Base-by-base conservation (phyloP, 1,140 invertebrate genomes). In the Pseudomyrmex gracilis region DNA sequence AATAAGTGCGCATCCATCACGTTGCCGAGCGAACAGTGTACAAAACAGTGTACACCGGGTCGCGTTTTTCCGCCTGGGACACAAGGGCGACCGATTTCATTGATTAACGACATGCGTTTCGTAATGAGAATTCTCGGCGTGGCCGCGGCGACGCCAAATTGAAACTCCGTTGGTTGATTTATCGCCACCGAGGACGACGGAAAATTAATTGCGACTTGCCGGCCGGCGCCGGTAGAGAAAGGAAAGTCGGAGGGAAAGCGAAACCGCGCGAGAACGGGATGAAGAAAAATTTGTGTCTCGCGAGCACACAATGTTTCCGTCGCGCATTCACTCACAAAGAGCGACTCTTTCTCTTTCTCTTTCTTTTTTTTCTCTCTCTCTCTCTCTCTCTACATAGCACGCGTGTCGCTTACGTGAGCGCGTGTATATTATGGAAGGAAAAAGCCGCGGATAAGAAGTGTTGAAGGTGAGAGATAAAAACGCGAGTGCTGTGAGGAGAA, bases 151-250 rank as follows among this genome's bases (percentile, higher is more conserved):
- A 61, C 84, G 77, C 57, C 77, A 68, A 87, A 87, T 87, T 86
- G 71, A 87, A 87, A 87, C 71, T 83, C 74, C 53, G 66, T 83
- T 64, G n/a, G 17, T 67, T 83, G 85, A 87, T 87, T 87, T 85
- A 87, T 87, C 85, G 70, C 45, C 51, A 17, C 7, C 57, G 20
- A 83, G 73, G 71, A 80, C 66, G 67, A 60, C 84, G 61, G 77
- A 60, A 83, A 83, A 86, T 87, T 87, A 87, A 87, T 87, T 87
- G 85, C 51, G 20, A 87, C 64, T 85, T 63, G 85, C 57, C 49
- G 67, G 24, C 63, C 13, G 15, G 15, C 53, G 73, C 8, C 9
- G 2, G 49, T 34, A 34, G 34, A 34, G 34, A 34, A 34, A 57
- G 70, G 20, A 71, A 34, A 34, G 64, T 43, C 51, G 76, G 10